Evolutionary conservation across 2,797 vertebrate species (phyloP), one percentile per base, ranked within the genome.

Genomic region (Antennarius maculatus): DNA sequence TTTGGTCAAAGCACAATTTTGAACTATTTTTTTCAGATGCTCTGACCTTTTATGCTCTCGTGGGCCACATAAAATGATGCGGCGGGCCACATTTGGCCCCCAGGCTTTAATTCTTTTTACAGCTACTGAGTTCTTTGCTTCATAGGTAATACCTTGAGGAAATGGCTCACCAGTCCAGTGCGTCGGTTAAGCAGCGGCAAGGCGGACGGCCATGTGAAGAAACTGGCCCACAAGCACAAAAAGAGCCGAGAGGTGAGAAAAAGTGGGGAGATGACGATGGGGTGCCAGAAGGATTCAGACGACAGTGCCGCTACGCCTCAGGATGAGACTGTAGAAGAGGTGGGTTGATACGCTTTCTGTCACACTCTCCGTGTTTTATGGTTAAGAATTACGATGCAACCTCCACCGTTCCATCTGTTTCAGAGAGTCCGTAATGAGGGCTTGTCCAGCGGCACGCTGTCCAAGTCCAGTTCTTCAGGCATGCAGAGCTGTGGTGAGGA

Each of bases 401-500:
- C 1, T 34, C 16, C 3, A 0, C 14, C n/a, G 7, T 12, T 14
- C 2, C 8, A 0, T 51, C 15, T 49, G 9, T 52, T 86, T 66
- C 94, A 99, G 98, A 95, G 97, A 77, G 97, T 97, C 76, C 93
- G 97, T 61, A 98, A 98, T 0, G 98, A 99, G 85, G 98, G 96
- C 12, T 92, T 99, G 69, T 99, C 97, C 79, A 99, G 98, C 6
- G 98, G 98, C 54, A 99, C 98, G 0, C 92, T 99, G 51, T 99
- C 98, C 49, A 99, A 99, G 82, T 99, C 98, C 13, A 99, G 97
- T 4, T 99, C 98, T 0, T 99, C 98, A 0, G 98, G 98, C 65
- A 99, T 99, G 97, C 98, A 99, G 92, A 99, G 98, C 93, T 99
- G 98, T 0, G 98, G 98, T 1, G 98, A 99, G 86, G 98, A 99